Evolutionary conservation across 2,888 invertebrate genomes (phyloP).

Genomic region (Oscheius sp.): DNA sequence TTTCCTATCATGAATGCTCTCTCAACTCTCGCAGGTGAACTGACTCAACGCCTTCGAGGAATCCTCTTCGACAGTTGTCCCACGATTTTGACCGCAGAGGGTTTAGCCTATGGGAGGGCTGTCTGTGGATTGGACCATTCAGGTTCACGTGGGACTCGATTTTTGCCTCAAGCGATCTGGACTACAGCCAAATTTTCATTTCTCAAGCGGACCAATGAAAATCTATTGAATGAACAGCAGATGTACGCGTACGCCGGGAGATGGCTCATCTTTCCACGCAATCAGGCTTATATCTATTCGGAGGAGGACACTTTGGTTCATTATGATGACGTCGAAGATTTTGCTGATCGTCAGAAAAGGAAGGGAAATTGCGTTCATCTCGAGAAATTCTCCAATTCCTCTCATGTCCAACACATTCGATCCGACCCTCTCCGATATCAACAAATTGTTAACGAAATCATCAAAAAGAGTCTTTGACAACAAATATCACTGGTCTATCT

Average conservation of each 20-base stretch:
- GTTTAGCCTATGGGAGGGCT: background rate
- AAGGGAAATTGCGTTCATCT: slow-evolving; percentile 3
- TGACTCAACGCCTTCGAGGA: background rate
- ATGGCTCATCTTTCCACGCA: slow-evolving; percentile 7
- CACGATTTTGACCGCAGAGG: background rate
- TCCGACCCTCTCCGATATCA: background rate
- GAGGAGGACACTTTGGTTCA: background rate
- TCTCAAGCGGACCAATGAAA: background rate
- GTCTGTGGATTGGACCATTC: background rate
- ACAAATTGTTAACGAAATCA: background rate
- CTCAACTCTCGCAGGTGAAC: slow-evolving; percentile 8
- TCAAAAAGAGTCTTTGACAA: slow-evolving; percentile 17
- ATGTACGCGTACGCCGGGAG: slow-evolving; percentile 5
- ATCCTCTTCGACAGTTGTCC: background rate
- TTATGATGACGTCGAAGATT: background rate
- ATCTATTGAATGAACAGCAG: background rate
- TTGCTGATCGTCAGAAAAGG: background rate
- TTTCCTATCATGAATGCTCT: background rate
- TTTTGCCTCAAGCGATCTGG: background rate
- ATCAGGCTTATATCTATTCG: background rate
- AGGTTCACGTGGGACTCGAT: background rate
- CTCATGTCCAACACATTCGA: slow-evolving; percentile 3
- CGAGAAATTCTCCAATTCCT: background rate
- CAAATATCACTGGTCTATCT: too few species aligned
- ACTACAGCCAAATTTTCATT: background rate